Evolutionary conservation across 1,140 invertebrate genomes (phyloP).

Genomic region (Lineus longissimus): DNA sequence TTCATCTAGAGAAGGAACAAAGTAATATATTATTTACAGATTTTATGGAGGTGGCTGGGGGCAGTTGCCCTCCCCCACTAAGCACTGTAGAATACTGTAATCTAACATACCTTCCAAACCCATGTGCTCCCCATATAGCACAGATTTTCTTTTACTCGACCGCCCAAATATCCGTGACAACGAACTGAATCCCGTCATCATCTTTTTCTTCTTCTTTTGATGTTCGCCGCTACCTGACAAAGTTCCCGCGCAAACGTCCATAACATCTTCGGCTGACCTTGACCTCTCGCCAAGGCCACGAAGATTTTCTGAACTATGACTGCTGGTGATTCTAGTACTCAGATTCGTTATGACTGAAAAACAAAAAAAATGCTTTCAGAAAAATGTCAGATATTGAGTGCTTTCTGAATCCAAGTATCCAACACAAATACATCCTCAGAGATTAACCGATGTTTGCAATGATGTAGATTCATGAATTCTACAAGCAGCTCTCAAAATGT

Average conservation of each 20-base stretch:
- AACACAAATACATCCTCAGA: too few species aligned
- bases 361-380: too few species aligned
- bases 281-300: conserved; percentile 16
- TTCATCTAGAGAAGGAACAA: neutral
- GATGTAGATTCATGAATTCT: too few species aligned
- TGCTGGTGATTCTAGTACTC: neutral
- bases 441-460: too few species aligned
- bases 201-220: conserved; percentile 29
- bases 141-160: conserved; percentile 30
- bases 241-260: neutral
- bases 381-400: too few species aligned
- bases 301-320: conserved; percentile 8
- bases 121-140: conserved; percentile 30
- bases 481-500: too few species aligned
- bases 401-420: too few species aligned
- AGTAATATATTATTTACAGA: too few species aligned
- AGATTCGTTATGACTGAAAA: conserved; percentile 6
- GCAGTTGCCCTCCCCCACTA: too few species aligned
- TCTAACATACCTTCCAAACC: conserved; percentile 30
- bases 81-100: neutral
- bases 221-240: neutral
- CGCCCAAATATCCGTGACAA: conserved; percentile 41
- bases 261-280: conserved; percentile 13
- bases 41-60: too few species aligned
- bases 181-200: conserved; percentile 20